Evolutionary conservation across 2,797 vertebrate species (phyloP), one percentile per base, ranked within the genome.

Genomic region (Macropodus opercularis): DNA sequence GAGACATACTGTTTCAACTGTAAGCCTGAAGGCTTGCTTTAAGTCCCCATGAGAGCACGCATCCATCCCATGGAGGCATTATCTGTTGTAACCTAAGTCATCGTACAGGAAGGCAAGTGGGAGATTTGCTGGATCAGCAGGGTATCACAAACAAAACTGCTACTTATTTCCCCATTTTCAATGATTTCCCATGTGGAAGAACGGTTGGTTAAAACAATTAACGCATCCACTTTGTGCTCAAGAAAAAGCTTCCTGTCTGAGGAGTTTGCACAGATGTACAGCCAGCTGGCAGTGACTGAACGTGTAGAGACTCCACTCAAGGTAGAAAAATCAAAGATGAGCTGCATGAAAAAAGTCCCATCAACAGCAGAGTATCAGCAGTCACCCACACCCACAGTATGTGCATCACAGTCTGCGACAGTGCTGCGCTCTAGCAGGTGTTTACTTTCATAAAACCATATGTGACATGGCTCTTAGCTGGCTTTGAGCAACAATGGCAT

Each of bases 231-330:
- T 5, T 43, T 47, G 55, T 63, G 34, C 67, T 69, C 12, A 48
- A 17, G 23, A 58, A 52, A 72, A 47, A 9, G 36, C 59, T 49
- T 63, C 8, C 24, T 61, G 56, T 57, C 23, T 41, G 51, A 43
- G 17, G 13, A 36, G 22, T 50, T 53, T 46, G 36, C 35, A 72
- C 66, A 71, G 51, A 75, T 73, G 68, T 69, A 60, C 4, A 51
- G 50, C 55, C 75, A 72, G 71, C 79, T 84, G 82, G 63, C 31
- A 36, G 39, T 7, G 35, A 66, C 22, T 50, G 17, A 47, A 48
- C 46, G 38, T 72, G 39, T 15, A 47, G 9, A 52, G n/a, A 32
- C 8, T 31, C 27, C 11, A 31, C n/a, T 14, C 3, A 60, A 48
- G 32, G 18, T 27, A 57, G 19, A 49, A 61, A 46, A 72, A 75